Evolutionary conservation across 2,113 vertebrate genomes (phyloP).

Genomic region (Campylorhamphus procurvoides): DNA sequence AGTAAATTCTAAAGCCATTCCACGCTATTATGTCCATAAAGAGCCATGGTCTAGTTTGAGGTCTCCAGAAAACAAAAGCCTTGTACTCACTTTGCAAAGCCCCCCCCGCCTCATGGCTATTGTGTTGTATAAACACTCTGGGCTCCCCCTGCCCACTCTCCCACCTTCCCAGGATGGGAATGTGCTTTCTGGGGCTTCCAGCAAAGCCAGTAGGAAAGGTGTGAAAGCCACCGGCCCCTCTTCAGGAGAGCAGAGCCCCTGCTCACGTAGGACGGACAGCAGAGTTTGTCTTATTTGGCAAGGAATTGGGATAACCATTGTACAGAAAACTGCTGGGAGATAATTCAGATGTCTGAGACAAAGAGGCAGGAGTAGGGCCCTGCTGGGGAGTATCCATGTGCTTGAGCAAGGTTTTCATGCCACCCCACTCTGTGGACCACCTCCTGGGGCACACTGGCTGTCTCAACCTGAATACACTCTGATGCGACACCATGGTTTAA

Average conservation of each 20-base stretch:
- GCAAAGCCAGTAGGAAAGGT: not conserved
- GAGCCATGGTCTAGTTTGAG: not conserved
- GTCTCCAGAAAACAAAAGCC: not conserved
- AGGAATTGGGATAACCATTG: not conserved
- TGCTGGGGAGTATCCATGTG: not conserved
- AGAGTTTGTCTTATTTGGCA: not conserved
- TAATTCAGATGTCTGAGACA: not conserved
- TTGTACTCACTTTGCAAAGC: not conserved
- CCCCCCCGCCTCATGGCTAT: not conserved
- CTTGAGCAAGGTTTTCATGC: not conserved
- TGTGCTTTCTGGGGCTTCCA: not conserved
- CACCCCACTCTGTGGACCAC: not conserved
- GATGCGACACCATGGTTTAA: not conserved
- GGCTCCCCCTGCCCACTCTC: not conserved
- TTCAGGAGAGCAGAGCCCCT: not conserved
- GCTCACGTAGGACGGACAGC: not conserved
- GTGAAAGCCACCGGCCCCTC: not conserved
- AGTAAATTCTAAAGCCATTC: not conserved
- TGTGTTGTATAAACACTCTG: not conserved
- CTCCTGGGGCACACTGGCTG: not conserved
- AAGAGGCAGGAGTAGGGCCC: not conserved
- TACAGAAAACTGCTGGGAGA: not conserved
- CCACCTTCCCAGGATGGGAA: not conserved
- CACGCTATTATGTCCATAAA: not conserved
- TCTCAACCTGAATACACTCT: not conserved